A percentile compares a stretch with the other conserved stretches of the same genome.
These are phyloP conservation scores for Hesperophylax magnus DNA, from an alignment of 1,140 invertebrate species.

Conservation along the genomic window DNA sequence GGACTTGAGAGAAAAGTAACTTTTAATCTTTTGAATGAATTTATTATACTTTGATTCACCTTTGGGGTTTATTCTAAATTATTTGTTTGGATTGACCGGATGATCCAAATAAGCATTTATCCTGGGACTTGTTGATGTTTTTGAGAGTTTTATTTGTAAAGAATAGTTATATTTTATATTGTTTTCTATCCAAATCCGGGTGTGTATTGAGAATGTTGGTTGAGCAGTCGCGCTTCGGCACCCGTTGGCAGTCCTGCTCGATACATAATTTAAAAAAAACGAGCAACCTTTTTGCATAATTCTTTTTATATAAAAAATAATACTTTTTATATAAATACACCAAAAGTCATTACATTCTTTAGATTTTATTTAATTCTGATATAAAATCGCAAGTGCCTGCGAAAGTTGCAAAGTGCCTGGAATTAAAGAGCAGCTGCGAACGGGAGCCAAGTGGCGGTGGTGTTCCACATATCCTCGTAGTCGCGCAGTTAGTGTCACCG, in stretches of 20 bases:
- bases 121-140: constrained; percentile 54
- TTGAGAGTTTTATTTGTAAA: constrained; percentile 57
- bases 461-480: no score
- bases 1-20: no score
- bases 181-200: neutral
- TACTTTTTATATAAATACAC: constrained; percentile 23
- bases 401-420: constrained; percentile 43
- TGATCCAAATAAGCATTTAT: constrained; percentile 47
- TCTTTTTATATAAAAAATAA: constrained; percentile 22
- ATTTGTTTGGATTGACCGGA: constrained; percentile 6
- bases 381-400: constrained; percentile 47
- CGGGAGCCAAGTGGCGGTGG: neutral
- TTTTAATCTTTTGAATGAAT: no score
- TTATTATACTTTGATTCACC: neutral
- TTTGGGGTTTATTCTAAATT: constrained; percentile 17
- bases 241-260: neutral
- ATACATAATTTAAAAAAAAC: constrained; percentile 9
- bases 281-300: constrained; percentile 28
- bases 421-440: constrained; percentile 18
- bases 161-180: constrained; percentile 36
- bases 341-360: constrained; percentile 5
- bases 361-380: constrained; percentile 28
- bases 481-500: no score
- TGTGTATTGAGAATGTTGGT: constrained; percentile 3
- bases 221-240: neutral